These are phyloP conservation scores for Cirrhinus molitorella DNA, from an alignment of 2,797 vertebrate species.

Conservation along the genomic window DNA sequence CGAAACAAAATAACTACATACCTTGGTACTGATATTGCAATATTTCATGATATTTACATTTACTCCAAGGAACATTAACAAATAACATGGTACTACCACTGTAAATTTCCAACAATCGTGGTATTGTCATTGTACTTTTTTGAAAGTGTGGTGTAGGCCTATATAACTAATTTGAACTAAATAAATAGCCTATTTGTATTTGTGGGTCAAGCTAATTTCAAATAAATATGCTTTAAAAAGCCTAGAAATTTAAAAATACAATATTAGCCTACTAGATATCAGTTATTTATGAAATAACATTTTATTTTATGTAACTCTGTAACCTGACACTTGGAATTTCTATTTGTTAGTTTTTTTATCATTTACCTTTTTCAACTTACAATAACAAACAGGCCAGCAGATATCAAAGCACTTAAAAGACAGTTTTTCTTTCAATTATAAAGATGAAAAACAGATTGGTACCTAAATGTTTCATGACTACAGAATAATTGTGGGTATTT, in stretches of 20 bases:
- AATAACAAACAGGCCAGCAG: neutral
- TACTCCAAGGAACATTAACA: neutral
- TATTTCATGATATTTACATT: neutral
- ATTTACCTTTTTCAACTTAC: neutral
- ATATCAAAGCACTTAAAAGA: constrained; percentile 35
- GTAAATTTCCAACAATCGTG: neutral
- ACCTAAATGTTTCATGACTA: constrained; percentile 30
- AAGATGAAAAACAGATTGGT: constrained; percentile 3
- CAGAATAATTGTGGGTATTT: constrained; percentile 41
- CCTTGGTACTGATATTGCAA: neutral
- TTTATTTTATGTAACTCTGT: neutral
- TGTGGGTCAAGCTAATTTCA: neutral
- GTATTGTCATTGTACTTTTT: neutral
- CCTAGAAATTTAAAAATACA: neutral
- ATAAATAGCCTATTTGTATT: neutral
- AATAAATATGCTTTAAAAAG: neutral
- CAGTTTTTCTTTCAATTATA: too few relatives aligned
- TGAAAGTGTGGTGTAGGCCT: neutral
- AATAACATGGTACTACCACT: neutral
- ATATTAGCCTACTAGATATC: neutral
- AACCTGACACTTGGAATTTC: neutral
- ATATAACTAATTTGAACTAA: neutral
- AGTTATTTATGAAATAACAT: neutral
- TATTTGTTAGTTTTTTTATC: neutral
- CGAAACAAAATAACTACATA: neutral